Percentiles rank a stretch among this genome's conserved stretches.
These are phyloP conservation scores for Pseudorhombus dupliciocellatus DNA, from an alignment of 2,113 vertebrate genomes.

Conservation along the genomic window DNA sequence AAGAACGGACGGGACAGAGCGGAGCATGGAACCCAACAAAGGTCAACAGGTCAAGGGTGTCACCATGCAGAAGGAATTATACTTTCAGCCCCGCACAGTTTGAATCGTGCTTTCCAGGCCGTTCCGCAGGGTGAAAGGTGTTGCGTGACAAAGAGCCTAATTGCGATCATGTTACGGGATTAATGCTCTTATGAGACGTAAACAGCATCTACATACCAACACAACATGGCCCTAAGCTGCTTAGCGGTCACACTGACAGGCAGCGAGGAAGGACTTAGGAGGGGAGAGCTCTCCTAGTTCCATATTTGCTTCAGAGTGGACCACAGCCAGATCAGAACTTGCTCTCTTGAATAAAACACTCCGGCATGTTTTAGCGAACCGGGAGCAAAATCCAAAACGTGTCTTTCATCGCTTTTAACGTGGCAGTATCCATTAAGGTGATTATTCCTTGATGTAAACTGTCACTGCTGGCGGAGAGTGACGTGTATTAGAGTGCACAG, in stretches of 20 bases:
- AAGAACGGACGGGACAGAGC: constrained; percentile 14
- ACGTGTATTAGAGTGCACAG: not conserved
- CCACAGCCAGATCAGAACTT: constrained; percentile 37
- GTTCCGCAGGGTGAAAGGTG: constrained; percentile 27
- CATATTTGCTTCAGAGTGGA: constrained; percentile 47
- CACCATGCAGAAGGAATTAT: constrained; percentile 5
- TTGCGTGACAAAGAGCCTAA: constrained; percentile 49
- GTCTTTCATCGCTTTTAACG: constrained; percentile 12
- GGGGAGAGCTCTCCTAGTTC: constrained; percentile 34
- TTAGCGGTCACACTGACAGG: constrained; percentile 64
- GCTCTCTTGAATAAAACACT: constrained; percentile 9
- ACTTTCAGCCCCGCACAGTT: not conserved
- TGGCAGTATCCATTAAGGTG: constrained; percentile 7
- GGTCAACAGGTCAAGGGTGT: not conserved
- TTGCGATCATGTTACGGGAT: constrained; percentile 44
- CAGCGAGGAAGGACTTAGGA: constrained; percentile 32
- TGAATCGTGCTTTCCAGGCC: too few species aligned
- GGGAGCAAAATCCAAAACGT: constrained; percentile 16
- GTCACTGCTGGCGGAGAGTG: constrained; percentile 7
- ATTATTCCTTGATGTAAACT: constrained; percentile 18
- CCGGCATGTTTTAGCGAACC: constrained; percentile 11
- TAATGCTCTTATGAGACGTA: constrained; percentile 64
- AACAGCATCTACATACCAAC: constrained; percentile 62
- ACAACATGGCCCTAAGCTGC: constrained; percentile 65
- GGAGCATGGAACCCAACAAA: constrained; percentile 14